phyloP scores from a whole-genome alignment of 1,140 invertebrate species.

The Brachionus rotundiformis region DNA sequence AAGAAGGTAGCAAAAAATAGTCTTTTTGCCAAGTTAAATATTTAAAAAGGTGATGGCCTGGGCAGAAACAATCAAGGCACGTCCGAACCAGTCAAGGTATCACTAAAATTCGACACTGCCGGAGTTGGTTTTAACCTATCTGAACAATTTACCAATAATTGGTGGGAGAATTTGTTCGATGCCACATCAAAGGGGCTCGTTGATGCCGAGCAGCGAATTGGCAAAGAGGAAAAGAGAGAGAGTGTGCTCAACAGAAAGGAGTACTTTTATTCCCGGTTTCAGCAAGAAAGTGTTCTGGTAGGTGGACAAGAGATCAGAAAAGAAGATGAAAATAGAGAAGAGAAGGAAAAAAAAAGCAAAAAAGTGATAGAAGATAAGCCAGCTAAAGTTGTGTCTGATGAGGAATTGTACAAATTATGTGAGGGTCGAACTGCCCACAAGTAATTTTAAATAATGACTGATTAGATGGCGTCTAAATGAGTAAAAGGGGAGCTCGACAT shows the following conservation, averaged over 20 bases:
- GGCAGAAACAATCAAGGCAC: slow-evolving; percentile 34
- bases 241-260: neutral
- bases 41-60: slow-evolving; percentile 29
- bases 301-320: neutral
- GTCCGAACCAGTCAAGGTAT: neutral
- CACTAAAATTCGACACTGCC: neutral
- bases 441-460: slow-evolving; percentile 62
- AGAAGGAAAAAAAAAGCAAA: slow-evolving; percentile 9
- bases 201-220: neutral
- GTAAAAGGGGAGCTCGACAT: slow-evolving; percentile 60
- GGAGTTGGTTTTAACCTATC: slow-evolving; percentile 43
- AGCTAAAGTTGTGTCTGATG: slow-evolving; percentile 68
- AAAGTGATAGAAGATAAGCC: neutral
- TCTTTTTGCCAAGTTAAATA: neutral
- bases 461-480: neutral
- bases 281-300: neutral
- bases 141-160: slow-evolving; percentile 46
- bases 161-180: slow-evolving; percentile 48
- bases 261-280: slow-evolving; percentile 40
- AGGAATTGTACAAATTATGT: slow-evolving; percentile 76
- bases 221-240: neutral
- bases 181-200: neutral
- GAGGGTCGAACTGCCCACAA: slow-evolving; percentile 78
- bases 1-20: slow-evolving; percentile 12
- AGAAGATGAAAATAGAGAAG: neutral